phyloP scores from a whole-genome alignment of 2,113 vertebrate species.

The Pollimyrus isidori region DNA sequence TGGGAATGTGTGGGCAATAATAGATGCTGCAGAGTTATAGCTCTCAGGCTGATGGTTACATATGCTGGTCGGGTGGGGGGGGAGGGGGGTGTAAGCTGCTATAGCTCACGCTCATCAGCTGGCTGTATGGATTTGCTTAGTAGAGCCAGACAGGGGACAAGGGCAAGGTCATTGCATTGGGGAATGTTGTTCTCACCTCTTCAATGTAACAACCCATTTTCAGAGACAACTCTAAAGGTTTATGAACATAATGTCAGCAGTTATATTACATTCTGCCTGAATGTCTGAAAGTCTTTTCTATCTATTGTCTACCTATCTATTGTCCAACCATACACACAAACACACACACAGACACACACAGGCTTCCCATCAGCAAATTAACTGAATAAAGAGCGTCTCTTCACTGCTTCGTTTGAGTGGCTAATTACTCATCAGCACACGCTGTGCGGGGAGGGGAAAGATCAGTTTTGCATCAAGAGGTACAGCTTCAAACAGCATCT shows the following conservation, averaged over 20 bases:
- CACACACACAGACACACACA: constrained; percentile 23
- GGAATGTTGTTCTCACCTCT: constrained; percentile 6
- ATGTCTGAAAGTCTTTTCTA: neutral
- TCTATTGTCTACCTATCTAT: constrained; percentile 3
- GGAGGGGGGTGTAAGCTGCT: neutral
- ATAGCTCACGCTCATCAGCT: neutral
- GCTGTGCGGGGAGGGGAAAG: constrained; percentile 35
- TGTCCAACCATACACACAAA: constrained; percentile 15
- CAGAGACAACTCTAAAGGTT: neutral
- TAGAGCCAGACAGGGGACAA: neutral
- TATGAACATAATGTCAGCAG: constrained; percentile 9
- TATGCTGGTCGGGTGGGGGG: constrained; percentile 14
- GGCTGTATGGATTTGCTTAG: neutral
- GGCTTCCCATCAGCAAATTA: constrained; percentile 48
- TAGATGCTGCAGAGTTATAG: constrained; percentile 22
- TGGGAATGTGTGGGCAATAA: constrained; percentile 19
- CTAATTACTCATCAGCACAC: constrained; percentile 59
- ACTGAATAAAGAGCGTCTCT: constrained; percentile 55
- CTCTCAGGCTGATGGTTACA: constrained; percentile 22
- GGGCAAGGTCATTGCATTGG: neutral
- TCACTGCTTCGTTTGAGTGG: constrained; percentile 50
- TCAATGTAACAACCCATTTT: constrained; percentile 10
- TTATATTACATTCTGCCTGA: neutral
- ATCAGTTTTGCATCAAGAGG: constrained; percentile 56
- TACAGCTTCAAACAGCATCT: constrained; percentile 60